Percentiles rank a stretch among this genome's conserved stretches.
Conservation (phyloP, 2,113 vertebrate genomes). For the Hypanus sabinus region DNA sequence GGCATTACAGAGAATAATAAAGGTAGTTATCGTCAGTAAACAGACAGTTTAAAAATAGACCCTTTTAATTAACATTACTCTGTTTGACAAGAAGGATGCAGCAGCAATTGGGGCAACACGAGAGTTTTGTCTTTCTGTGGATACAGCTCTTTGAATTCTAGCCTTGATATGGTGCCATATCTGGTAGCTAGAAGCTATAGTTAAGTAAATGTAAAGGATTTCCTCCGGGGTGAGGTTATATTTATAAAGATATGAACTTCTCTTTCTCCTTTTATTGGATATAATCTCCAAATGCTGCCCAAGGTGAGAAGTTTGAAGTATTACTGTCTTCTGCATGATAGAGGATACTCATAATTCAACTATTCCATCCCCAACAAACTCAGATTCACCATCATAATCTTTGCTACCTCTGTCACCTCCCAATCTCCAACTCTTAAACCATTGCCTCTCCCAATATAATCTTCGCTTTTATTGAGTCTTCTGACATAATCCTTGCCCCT, state of each 20-base stretch:
- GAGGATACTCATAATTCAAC: neutral
- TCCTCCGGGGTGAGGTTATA: neutral
- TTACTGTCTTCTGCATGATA: neutral
- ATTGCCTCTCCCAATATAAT: too few relatives aligned
- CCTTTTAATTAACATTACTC: conserved; percentile 32
- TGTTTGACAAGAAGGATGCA: neutral
- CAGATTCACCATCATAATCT: too few relatives aligned
- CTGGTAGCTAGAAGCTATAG: neutral
- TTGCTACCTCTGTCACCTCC: too few relatives aligned
- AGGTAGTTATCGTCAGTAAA: conserved; percentile 19
- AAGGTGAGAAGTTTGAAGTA: neutral
- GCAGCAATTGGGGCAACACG: neutral
- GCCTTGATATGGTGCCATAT: neutral
- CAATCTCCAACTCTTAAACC: too few relatives aligned
- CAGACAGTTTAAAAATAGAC: conserved; percentile 22
- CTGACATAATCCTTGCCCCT: too few relatives aligned
- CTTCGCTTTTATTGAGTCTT: too few relatives aligned
- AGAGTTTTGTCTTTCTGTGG: neutral
- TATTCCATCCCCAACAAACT: neutral
- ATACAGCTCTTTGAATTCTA: neutral
- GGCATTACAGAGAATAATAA: conserved; percentile 34
- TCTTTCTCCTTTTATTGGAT: neutral
- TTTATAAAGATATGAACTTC: neutral
- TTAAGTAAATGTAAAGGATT: neutral
- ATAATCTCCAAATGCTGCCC: neutral